Evolutionary conservation across 2,888 invertebrate species (phyloP).

Genomic region (Lysandra coridon): DNA sequence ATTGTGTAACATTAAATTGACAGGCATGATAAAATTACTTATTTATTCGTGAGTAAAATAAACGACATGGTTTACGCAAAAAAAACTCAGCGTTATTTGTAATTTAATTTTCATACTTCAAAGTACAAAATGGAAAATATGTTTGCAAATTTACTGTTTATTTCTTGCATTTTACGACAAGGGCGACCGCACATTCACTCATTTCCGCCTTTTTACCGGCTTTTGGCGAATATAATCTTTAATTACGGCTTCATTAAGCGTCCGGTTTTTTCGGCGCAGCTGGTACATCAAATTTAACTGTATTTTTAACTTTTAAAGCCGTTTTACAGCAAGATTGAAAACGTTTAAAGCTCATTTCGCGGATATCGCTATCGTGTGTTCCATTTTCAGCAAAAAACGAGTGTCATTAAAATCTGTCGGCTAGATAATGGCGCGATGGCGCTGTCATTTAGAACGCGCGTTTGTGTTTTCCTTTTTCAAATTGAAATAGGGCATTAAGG

Average conservation of each 20-base stretch:
- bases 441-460: slow-evolving; percentile 29
- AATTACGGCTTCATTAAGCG: slow-evolving; percentile 10
- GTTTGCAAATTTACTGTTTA: neutral
- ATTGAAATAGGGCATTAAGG: neutral
- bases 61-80: too few species aligned
- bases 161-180: neutral
- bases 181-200: neutral
- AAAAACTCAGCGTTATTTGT: neutral
- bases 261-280: slow-evolving; percentile 10
- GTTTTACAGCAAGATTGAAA: slow-evolving; percentile 28
- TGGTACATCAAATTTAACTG: slow-evolving; percentile 10
- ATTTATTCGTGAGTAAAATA: too few species aligned
- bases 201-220: neutral
- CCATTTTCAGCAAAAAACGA: slow-evolving; percentile 36
- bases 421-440: slow-evolving; percentile 34
- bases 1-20: too few species aligned
- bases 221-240: slow-evolving; percentile 1
- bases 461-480: slow-evolving; percentile 13
- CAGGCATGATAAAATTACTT: too few species aligned
- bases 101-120: neutral
- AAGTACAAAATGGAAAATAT: neutral
- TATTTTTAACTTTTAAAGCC: slow-evolving; percentile 20
- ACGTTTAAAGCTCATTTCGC: slow-evolving; percentile 30
- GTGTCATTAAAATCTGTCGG: slow-evolving; percentile 34
- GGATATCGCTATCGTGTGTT: slow-evolving; percentile 27